These are phyloP conservation scores for Leucoma salicis DNA, from an alignment of 2,888 invertebrate genomes.

Conservation along the genomic window DNA sequence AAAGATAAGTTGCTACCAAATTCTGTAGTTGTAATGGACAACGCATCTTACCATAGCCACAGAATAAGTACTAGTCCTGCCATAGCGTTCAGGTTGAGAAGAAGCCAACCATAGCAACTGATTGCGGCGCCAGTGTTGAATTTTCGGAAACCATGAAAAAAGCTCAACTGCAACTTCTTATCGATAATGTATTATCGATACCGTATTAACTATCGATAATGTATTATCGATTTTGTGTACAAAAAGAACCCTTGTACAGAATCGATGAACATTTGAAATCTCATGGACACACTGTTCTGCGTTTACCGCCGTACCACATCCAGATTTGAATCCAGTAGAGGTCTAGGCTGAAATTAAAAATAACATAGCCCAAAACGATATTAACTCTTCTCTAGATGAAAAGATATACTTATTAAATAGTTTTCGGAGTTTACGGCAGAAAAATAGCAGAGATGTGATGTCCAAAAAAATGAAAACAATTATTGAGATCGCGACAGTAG, in stretches of 20 bases:
- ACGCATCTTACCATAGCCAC: slow-evolving; percentile 15
- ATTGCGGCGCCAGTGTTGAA: slow-evolving; percentile 12
- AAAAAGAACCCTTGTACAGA: slow-evolving; percentile 2
- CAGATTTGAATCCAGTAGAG: slow-evolving; percentile 2
- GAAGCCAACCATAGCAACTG: slow-evolving; percentile 20
- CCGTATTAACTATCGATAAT: too few species aligned
- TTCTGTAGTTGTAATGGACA: slow-evolving; percentile 7
- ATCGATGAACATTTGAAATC: background rate
- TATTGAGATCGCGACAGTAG: slow-evolving; percentile 7
- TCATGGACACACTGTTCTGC: slow-evolving; percentile 4
- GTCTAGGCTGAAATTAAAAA: slow-evolving; percentile 4
- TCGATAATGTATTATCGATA: slow-evolving; percentile 3
- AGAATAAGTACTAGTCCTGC: too few species aligned
- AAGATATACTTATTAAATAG: slow-evolving; percentile 6
- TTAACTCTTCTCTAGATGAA: slow-evolving; percentile 11
- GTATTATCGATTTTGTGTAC: too few species aligned
- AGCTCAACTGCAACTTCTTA: background rate
- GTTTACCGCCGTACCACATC: slow-evolving; percentile 3
- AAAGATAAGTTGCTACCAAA: slow-evolving; percentile 6
- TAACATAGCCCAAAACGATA: slow-evolving; percentile 10
- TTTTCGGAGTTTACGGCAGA: slow-evolving; percentile 6
- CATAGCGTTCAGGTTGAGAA: slow-evolving; percentile 23
- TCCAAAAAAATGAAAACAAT: slow-evolving; percentile 9
- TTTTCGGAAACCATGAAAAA: background rate
- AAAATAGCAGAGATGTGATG: slow-evolving; percentile 13